These are phyloP conservation scores for Urocynchramus pylzowi DNA, from an alignment of 2,113 vertebrate genomes.

Conservation along the genomic window DNA sequence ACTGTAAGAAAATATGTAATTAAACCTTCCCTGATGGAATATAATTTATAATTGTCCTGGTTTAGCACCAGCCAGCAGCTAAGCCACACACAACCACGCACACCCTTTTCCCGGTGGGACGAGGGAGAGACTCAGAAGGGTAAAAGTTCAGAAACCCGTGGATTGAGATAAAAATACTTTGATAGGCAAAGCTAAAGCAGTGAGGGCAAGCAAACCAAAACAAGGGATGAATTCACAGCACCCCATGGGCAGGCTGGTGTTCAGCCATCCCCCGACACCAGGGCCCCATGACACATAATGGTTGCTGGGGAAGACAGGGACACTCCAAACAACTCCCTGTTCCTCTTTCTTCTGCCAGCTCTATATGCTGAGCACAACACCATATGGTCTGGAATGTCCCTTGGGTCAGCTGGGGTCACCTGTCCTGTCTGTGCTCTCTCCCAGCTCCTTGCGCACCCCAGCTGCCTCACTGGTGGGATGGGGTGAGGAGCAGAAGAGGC, in stretches of 20 bases:
- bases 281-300: background rate
- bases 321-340: background rate
- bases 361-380: background rate
- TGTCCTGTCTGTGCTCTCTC: background rate
- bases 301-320: background rate
- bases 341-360: too few relatives aligned
- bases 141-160: background rate
- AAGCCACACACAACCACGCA: background rate
- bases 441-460: background rate
- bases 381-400: background rate
- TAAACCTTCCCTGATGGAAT: background rate
- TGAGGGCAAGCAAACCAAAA: background rate
- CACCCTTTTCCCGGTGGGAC: fast-evolving
- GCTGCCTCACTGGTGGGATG: background rate
- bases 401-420: background rate
- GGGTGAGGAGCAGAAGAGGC: background rate
- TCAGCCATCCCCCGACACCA: background rate
- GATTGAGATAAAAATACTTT: background rate
- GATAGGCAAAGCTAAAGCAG: background rate
- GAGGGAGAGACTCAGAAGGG: background rate
- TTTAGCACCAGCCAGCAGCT: background rate
- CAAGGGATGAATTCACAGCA: background rate
- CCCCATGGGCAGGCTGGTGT: background rate
- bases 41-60: background rate
- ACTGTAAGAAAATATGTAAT: background rate